phyloP scores from a whole-genome alignment of 2,888 invertebrate species.

The Nymphalis polychloros region DNA sequence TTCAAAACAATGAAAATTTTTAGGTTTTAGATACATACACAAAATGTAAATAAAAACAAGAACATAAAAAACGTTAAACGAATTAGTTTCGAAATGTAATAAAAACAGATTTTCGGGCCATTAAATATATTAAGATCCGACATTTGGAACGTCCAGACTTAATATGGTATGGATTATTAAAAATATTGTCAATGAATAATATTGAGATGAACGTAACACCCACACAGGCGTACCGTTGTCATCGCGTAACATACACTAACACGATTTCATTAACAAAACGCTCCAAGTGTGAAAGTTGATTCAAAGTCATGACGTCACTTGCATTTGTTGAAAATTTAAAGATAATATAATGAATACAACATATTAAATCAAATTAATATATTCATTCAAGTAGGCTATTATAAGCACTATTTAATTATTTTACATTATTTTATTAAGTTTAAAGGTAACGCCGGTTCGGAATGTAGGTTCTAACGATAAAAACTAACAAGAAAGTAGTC shows the following conservation, averaged over 20 bases:
- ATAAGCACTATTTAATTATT: too few relatives aligned
- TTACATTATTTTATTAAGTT: too few relatives aligned
- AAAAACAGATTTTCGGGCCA: constrained; percentile 5
- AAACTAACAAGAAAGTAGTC: too few relatives aligned
- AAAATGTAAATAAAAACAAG: too few relatives aligned
- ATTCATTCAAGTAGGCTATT: too few relatives aligned
- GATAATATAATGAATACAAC: too few relatives aligned
- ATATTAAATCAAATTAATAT: too few relatives aligned
- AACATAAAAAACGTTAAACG: too few relatives aligned
- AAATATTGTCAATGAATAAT: constrained; percentile 8
- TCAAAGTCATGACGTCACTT: not conserved
- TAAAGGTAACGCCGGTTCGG: too few relatives aligned
- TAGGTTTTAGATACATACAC: too few relatives aligned
- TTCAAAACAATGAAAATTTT: too few relatives aligned
- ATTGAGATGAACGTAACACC: constrained; percentile 10
- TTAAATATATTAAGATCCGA: constrained; percentile 3
- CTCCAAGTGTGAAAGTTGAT: not conserved
- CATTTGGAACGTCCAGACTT: not conserved
- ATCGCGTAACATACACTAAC: not conserved
- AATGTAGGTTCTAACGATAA: too few relatives aligned
- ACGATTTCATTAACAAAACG: constrained; percentile 4
- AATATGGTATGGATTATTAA: constrained; percentile 4
- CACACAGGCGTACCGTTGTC: not conserved
- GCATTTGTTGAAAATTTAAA: not conserved
- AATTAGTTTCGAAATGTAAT: not conserved